Evolutionary conservation across 2,113 vertebrate genomes (phyloP).

Genomic region (Paradoxurus hermaphroditus): DNA sequence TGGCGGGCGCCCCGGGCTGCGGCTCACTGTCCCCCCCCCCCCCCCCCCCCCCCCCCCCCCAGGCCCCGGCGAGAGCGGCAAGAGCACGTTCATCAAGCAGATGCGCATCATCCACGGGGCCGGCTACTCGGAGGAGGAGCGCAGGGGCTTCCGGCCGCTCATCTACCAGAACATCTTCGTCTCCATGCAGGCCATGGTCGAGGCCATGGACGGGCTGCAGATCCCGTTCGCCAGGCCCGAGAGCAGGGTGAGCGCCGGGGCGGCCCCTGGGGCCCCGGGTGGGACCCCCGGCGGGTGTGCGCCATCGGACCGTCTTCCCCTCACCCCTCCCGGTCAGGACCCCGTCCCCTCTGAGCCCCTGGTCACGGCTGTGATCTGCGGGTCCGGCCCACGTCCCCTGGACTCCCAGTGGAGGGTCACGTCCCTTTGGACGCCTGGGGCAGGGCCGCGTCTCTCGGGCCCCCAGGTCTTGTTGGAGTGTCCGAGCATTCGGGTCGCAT

Average conservation of each 20-base stretch:
- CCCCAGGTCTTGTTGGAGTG: background rate
- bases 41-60: background rate
- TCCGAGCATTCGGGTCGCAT: too few species aligned
- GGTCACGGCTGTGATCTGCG: too few species aligned
- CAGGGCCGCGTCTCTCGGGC: background rate
- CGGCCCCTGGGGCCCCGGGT: background rate
- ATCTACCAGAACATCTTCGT: slow-evolving; percentile 92
- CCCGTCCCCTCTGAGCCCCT: too few species aligned
- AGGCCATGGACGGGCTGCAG: slow-evolving; percentile 86
- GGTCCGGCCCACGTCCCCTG: too few species aligned
- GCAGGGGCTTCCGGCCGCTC: slow-evolving; percentile 84
- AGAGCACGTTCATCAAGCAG: slow-evolving; percentile 95
- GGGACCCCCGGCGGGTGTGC: too few species aligned
- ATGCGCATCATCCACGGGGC: slow-evolving; percentile 93
- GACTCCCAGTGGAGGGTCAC: accelerated
- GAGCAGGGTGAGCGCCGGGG: slow-evolving; percentile 83
- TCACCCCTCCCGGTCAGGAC: too few species aligned
- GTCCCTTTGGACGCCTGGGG: background rate
- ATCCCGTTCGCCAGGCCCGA: slow-evolving; percentile 85
- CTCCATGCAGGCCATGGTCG: slow-evolving; percentile 85
- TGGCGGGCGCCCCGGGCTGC: accelerated
- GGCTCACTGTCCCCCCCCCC: accelerated
- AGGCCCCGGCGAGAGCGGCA: slow-evolving; percentile 94
- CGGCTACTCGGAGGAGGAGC: slow-evolving; percentile 90
- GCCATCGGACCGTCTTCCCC: too few species aligned